phyloP scores from a whole-genome alignment of 2,113 vertebrate species.

The Cygnus atratus region DNA sequence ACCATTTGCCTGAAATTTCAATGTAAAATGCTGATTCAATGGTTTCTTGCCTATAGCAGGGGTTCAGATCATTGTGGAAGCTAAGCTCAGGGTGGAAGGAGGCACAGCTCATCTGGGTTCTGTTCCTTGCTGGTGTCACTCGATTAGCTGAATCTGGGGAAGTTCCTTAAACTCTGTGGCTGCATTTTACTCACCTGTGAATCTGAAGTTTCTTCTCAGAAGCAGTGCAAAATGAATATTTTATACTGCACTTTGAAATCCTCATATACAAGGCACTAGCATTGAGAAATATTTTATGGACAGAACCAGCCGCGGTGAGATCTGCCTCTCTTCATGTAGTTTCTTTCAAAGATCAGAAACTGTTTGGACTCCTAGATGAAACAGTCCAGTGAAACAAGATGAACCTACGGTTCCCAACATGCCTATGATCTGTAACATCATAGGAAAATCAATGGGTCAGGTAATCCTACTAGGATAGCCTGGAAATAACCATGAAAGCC shows the following conservation, averaged over 20 bases:
- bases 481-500: not conserved
- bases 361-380: not conserved
- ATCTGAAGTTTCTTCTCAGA: not conserved
- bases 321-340: not conserved
- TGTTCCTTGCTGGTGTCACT: not conserved
- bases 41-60: not conserved
- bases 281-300: not conserved
- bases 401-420: not conserved
- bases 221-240: not conserved
- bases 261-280: not conserved
- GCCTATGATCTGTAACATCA: not conserved
- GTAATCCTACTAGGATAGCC: not conserved
- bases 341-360: not conserved
- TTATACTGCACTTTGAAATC: slow-evolving; percentile 7
- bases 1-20: not conserved
- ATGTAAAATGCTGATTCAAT: not conserved
- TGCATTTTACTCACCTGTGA: not conserved
- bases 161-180: not conserved
- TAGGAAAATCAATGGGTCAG: not conserved
- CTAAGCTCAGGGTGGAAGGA: not conserved
- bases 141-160: not conserved
- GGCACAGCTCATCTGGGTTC: not conserved
- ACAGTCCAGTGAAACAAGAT: not conserved
- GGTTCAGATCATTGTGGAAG: not conserved
- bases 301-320: not conserved